Evolutionary conservation across 2,888 invertebrate species (phyloP).

Genomic region (Biston betularia): DNA sequence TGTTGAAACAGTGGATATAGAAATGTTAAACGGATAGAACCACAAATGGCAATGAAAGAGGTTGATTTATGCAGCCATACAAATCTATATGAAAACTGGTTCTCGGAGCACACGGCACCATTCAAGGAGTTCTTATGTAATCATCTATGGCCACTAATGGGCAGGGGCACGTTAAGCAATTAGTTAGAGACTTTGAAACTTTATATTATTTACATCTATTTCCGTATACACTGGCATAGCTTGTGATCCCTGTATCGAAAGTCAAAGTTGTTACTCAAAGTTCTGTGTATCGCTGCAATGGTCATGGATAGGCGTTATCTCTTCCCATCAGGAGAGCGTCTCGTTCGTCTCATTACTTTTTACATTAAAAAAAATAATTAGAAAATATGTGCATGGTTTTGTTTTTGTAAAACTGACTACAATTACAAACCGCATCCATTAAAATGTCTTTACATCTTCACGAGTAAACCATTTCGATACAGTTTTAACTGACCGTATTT

Average conservation of each 20-base stretch:
- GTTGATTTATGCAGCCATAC: conserved; percentile 32
- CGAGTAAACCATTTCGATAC: background rate
- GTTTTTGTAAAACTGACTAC: no score
- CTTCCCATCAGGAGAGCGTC: no score
- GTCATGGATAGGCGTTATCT: no score
- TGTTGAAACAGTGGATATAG: conserved; percentile 27
- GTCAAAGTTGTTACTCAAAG: no score
- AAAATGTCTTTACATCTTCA: background rate
- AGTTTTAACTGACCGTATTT: background rate
- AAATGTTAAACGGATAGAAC: conserved; percentile 36
- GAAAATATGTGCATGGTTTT: no score
- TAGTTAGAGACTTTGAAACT: conserved; percentile 30
- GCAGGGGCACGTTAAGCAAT: conserved; percentile 31
- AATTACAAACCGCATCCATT: no score
- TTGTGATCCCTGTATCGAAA: no score
- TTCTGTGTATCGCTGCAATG: no score
- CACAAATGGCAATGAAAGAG: conserved; percentile 35
- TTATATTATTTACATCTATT: background rate
- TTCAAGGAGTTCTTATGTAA: conserved; percentile 43
- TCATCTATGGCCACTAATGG: conserved; percentile 32
- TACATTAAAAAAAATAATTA: no score
- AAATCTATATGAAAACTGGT: conserved; percentile 41
- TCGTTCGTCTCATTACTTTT: no score
- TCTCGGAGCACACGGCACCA: conserved; percentile 39
- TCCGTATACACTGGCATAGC: background rate